These are phyloP conservation scores for Pluvianellus socialis DNA, from an alignment of 2,113 vertebrate genomes.

Conservation along the genomic window DNA sequence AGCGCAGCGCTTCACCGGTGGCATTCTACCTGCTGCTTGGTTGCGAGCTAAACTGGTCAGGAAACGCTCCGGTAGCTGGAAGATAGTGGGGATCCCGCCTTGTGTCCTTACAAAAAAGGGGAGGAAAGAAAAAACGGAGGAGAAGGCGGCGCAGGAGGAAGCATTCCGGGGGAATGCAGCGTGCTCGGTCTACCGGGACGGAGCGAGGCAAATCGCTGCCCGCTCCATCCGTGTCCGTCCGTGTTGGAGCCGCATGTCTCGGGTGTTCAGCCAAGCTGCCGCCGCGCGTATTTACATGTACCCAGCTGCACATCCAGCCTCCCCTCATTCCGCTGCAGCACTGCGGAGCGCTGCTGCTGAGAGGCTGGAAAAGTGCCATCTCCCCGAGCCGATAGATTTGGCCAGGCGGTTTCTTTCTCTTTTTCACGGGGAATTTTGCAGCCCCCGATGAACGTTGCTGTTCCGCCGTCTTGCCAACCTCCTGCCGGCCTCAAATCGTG, in stretches of 20 bases:
- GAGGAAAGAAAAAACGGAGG: background rate
- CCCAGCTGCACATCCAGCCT: background rate
- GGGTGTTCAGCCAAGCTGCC: background rate
- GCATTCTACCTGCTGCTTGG: background rate
- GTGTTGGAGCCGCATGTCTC: accelerated
- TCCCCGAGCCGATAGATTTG: background rate
- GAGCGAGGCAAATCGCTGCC: accelerated
- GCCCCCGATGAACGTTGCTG: accelerated
- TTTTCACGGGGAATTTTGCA: background rate
- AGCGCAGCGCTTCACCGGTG: accelerated
- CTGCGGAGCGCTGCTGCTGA: background rate
- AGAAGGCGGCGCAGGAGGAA: accelerated
- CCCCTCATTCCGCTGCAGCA: accelerated
- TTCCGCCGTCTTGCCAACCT: background rate
- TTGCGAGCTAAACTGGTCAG: background rate
- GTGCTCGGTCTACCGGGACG: accelerated
- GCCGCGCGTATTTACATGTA: accelerated
- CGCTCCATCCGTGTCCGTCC: no score
- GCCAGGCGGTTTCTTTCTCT: background rate
- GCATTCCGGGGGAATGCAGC: accelerated
- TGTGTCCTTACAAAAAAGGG: accelerated
- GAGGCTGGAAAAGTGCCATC: background rate
- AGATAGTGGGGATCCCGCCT: background rate
- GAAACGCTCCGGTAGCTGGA: background rate
- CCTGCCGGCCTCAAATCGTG: background rate